Conservation (phyloP, 1,140 invertebrate species). For the Lepidostoma basale region DNA sequence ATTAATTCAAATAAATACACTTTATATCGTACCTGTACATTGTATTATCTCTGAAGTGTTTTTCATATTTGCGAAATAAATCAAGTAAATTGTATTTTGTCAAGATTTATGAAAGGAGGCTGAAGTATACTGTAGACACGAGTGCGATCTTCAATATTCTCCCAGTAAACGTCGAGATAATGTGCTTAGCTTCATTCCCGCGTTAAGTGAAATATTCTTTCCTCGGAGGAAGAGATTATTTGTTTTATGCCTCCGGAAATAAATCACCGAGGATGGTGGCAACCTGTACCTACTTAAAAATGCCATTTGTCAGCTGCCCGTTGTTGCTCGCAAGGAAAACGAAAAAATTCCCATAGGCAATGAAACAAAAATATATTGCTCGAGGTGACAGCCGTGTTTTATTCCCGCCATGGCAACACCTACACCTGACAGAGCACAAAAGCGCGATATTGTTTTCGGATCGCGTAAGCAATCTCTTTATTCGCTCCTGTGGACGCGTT, state of each 20-base stretch:
- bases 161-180: conserved; percentile 5
- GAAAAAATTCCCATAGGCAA: conserved; percentile 27
- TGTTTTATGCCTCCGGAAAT: conserved; percentile 6
- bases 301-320: conserved; percentile 23
- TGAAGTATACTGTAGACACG: too few relatives aligned
- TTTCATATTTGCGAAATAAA: neutral
- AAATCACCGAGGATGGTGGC: conserved; percentile 14
- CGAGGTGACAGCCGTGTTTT: conserved; percentile 37
- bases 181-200: conserved; percentile 16
- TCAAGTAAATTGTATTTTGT: neutral
- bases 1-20: too few relatives aligned
- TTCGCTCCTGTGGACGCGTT: conserved; percentile 34
- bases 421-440: conserved; percentile 43
- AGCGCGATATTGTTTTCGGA: conserved; percentile 45
- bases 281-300: conserved; percentile 18
- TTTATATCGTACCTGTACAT: too few relatives aligned
- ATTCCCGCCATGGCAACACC: conserved; percentile 41
- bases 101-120: too few relatives aligned
- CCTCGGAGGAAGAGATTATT: conserved; percentile 21
- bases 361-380: conserved; percentile 34
- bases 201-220: conserved; percentile 21
- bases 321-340: conserved; percentile 9
- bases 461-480: conserved; percentile 46
- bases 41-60: too few relatives aligned
- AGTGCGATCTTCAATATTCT: conserved; percentile 14